Base-by-base conservation (phyloP, 2,888 invertebrate species). In the Dolichopus griseipennis region DNA sequence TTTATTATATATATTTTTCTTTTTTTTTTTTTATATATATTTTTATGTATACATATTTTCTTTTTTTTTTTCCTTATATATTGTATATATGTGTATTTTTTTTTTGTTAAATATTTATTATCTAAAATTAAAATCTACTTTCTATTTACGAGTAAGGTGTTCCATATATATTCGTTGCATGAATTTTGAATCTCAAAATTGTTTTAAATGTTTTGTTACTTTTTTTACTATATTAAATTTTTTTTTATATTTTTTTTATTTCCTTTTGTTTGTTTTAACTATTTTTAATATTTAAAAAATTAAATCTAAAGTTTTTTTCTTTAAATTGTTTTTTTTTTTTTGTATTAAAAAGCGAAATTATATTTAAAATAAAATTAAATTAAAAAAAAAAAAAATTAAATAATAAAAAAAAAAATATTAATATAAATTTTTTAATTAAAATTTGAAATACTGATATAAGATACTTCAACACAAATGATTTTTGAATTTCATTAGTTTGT, bases 111-210 rank as follows among this genome's bases (percentile, higher is more conserved):
- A 34, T 22, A 33, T 64, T 65, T 65, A 41, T n/a, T 43, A 63
- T 67, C 15, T 64, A 52, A 34, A 12, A 64, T 9, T 41, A 41
- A 66, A 66, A 66, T 52, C 41, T 21, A 66, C 5, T 6, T 43
- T 65, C 8, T 43, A 21, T 21, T 27, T 22, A 65, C 65, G 43
- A 41, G 22, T 65, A 61, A 61, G 33, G 61, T 79, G 79, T 80
- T 80, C 79, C 79, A 78, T 80, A 80, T 72, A 80, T 80, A 81
- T 81, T 81, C 80, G 80, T 81, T 81, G 80, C 80, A 80, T 80
- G 78, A 77, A 79, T 79, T 68, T 67, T 70, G 65, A 70, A 66
- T 70, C 68, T 67, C 70, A 65, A 70, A 69, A 69, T 67, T 68
- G 63, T 66, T 63, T 69, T 68, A 66, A 77, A 77, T 78, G 77